These are phyloP conservation scores for Copidosoma floridanum DNA, from an alignment of 1,140 invertebrate species.

Conservation along the genomic window DNA sequence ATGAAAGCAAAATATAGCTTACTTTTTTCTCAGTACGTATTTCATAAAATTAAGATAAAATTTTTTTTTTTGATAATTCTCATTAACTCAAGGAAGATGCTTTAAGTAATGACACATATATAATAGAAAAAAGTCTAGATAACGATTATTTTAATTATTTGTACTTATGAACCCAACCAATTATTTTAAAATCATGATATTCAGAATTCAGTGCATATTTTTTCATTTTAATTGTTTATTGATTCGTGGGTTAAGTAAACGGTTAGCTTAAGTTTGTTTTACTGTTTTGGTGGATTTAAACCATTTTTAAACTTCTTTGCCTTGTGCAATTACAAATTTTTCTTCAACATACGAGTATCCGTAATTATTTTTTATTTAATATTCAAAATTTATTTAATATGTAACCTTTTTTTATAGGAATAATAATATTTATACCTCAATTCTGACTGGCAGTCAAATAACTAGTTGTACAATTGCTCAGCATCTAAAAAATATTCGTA, in stretches of 20 bases:
- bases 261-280: neutral
- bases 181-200: neutral
- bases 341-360: neutral
- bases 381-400: neutral
- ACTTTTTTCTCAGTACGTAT: neutral
- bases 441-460: too few relatives aligned
- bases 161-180: neutral
- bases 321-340: neutral
- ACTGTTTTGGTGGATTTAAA: neutral
- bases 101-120: neutral
- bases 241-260: neutral
- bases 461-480: too few relatives aligned
- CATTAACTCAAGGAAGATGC: neutral
- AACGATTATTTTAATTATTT: neutral
- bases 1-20: neutral
- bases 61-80: neutral
- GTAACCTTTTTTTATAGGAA: neutral
- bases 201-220: neutral
- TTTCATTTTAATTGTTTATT: neutral
- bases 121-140: neutral
- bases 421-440: neutral
- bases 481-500: neutral
- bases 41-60: neutral
- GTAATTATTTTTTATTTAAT: neutral
- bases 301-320: neutral